Evolutionary conservation across 2,797 vertebrate species (phyloP).

Genomic region (Peromyscus melanophrys): DNA sequence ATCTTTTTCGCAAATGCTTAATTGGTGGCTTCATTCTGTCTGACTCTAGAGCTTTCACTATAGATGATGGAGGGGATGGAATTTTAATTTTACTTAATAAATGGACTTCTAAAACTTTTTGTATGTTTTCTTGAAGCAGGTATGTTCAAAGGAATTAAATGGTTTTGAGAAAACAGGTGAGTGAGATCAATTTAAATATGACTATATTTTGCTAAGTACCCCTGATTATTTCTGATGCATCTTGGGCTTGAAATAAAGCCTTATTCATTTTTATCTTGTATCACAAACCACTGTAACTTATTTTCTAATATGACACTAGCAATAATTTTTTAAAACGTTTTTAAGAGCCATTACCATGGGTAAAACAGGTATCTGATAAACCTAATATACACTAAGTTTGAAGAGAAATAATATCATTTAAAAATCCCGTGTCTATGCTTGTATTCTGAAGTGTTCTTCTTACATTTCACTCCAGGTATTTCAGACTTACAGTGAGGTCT

Average conservation of each 20-base stretch:
- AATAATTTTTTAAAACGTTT: neutral
- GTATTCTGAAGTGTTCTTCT: neutral
- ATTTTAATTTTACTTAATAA: slow-evolving; percentile 62
- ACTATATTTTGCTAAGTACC: slow-evolving; percentile 42
- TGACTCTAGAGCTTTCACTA: slow-evolving; percentile 46
- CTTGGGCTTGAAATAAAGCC: slow-evolving; percentile 9
- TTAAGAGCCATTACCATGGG: neutral
- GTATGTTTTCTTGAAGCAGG: slow-evolving; percentile 84
- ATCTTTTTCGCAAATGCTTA: slow-evolving; percentile 7
- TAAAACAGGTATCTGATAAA: neutral
- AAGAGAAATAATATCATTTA: neutral
- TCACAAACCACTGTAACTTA: neutral
- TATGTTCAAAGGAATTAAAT: slow-evolving; percentile 77
- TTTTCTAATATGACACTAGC: neutral
- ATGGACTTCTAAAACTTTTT: slow-evolving; percentile 43
- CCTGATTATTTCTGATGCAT: slow-evolving; percentile 32
- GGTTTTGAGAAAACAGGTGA: slow-evolving; percentile 83
- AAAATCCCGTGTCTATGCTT: neutral
- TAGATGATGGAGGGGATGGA: neutral
- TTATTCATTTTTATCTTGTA: slow-evolving; percentile 9
- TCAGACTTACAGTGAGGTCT: neutral
- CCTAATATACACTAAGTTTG: neutral
- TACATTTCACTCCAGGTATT: neutral
- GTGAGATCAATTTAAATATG: slow-evolving; percentile 84
- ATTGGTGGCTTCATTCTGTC: slow-evolving; percentile 5